Evolutionary conservation across 1,140 invertebrate genomes (phyloP).

Genomic region (Neodiprion fabricii): DNA sequence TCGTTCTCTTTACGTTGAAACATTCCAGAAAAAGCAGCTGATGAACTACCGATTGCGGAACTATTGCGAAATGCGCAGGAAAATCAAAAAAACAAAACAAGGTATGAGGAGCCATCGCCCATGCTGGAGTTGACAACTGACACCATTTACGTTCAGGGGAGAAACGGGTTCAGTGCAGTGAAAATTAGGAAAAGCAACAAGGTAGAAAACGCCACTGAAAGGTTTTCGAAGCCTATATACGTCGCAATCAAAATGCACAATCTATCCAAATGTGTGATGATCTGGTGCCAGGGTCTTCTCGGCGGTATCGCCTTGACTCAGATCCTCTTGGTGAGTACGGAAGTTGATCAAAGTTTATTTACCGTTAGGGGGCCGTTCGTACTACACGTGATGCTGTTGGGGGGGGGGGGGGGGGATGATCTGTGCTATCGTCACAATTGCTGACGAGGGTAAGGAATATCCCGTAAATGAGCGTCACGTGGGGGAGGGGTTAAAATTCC

Average conservation of each 20-base stretch:
- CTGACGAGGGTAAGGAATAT: neutral
- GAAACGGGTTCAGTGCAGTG: conserved; percentile 52
- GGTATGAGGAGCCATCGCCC: conserved; percentile 48
- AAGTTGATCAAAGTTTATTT: conserved; percentile 9
- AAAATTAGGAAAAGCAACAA: conserved; percentile 40
- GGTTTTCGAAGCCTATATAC: conserved; percentile 41
- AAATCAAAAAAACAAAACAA: conserved; percentile 32
- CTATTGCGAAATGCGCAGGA: conserved; percentile 50
- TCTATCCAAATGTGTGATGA: conserved; percentile 44
- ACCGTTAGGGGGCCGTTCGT: no score
- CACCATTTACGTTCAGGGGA: conserved; percentile 56
- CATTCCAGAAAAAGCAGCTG: neutral
- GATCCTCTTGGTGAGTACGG: conserved; percentile 47
- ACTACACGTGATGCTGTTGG: neutral
- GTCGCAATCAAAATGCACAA: conserved; percentile 49
- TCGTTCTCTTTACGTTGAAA: neutral
- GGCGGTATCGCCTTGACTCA: conserved; percentile 56
- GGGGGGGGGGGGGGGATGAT: neutral
- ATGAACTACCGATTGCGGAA: conserved; percentile 54
- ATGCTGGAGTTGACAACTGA: conserved; percentile 50
- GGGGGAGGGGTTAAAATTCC: neutral
- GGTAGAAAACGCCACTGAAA: conserved; percentile 27
- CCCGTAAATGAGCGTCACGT: no score
- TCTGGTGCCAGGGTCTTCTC: conserved; percentile 55
- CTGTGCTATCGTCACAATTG: neutral